Conservation (phyloP, 2,797 vertebrate species). For the Bovichtus diacanthus region DNA sequence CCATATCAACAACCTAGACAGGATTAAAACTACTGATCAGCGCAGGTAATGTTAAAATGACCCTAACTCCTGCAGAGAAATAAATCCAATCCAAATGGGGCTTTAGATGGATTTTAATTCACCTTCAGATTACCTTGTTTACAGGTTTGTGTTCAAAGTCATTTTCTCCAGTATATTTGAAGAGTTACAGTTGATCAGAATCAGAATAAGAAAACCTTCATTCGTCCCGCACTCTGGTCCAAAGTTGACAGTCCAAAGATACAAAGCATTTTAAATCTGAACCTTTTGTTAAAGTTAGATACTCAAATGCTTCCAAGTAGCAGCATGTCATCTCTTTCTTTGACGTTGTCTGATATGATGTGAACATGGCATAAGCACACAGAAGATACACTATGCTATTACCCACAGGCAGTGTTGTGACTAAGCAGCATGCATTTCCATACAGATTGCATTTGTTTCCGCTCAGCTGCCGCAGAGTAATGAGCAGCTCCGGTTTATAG, state of each 20-base stretch:
- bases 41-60: neutral
- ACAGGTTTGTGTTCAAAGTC: neutral
- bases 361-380: slow-evolving; percentile 28
- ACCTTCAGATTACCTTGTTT: neutral
- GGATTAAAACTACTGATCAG: neutral
- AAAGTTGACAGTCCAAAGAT: neutral
- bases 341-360: slow-evolving; percentile 23
- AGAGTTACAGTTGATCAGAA: neutral
- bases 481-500: slow-evolving; percentile 48
- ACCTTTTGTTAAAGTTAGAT: slow-evolving; percentile 13
- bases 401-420: slow-evolving; percentile 50
- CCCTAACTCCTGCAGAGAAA: too few relatives aligned
- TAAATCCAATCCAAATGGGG: neutral
- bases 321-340: slow-evolving; percentile 1
- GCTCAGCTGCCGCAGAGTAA: slow-evolving; percentile 63
- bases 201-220: too few relatives aligned
- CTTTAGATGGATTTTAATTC: neutral
- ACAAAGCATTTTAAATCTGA: neutral
- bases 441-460: slow-evolving; percentile 75
- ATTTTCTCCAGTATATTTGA: neutral
- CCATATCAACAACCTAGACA: neutral
- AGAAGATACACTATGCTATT: slow-evolving; percentile 20
- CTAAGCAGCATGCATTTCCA: slow-evolving; percentile 65
- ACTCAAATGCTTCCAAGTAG: slow-evolving; percentile 6
- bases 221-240: too few relatives aligned